Evolutionary conservation across 2,888 invertebrate genomes (phyloP).

Genomic region (Labia minor): DNA sequence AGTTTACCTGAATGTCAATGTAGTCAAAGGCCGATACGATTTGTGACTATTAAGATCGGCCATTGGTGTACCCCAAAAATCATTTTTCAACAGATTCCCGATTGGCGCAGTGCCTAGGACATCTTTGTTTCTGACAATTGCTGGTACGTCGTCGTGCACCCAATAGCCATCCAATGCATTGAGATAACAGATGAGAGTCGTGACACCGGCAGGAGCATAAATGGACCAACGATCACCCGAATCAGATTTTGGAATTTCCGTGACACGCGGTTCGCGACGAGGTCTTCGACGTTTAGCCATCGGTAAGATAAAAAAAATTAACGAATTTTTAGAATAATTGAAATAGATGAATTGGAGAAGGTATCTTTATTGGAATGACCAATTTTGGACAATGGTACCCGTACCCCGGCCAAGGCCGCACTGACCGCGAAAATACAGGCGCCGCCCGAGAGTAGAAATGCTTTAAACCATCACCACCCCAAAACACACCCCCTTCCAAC

Average conservation of each 20-base stretch:
- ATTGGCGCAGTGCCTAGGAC: conserved; percentile 57
- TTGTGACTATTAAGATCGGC: conserved; percentile 69
- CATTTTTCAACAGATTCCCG: conserved; percentile 56
- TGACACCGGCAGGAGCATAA: conserved; percentile 52
- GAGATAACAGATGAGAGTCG: conserved; percentile 57
- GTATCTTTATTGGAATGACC: too few relatives aligned
- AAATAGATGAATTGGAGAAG: too few relatives aligned
- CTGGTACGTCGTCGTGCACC: conserved; percentile 80
- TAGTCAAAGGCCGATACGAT: conserved; percentile 74
- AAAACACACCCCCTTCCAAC: too few relatives aligned
- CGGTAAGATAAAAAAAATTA: too few relatives aligned
- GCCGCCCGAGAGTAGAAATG: background rate
- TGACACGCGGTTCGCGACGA: background rate
- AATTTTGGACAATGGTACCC: background rate
- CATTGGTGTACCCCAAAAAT: conserved; percentile 88
- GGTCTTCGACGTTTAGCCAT: background rate
- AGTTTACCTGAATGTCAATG: conserved; percentile 71
- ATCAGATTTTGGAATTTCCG: background rate
- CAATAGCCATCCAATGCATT: conserved; percentile 70
- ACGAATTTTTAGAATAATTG: too few relatives aligned
- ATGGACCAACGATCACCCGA: conserved; percentile 21
- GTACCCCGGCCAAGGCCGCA: background rate
- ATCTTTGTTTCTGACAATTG: conserved; percentile 69
- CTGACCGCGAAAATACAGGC: conserved; percentile 4
- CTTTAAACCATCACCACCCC: too few relatives aligned